Evolutionary conservation across 2,888 invertebrate genomes (phyloP), one percentile per base, ranked within the genome.

Genomic region (Heliconius cydno): DNA sequence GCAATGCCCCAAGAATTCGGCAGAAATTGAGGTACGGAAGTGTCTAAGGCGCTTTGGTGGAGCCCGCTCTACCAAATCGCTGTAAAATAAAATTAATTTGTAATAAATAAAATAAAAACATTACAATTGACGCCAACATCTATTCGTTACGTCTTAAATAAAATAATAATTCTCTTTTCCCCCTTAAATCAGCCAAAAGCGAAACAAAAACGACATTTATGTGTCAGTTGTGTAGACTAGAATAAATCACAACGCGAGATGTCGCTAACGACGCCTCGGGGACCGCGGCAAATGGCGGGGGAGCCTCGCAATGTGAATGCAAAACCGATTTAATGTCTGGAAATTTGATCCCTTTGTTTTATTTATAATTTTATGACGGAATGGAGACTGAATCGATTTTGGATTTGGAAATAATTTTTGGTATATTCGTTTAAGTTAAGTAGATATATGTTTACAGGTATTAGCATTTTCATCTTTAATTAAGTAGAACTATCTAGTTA

Each of bases 131-230:
- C 9, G 7, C 68, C 25, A 67, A 60, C 4, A 71, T 3, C n/a
- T 46, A 71, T 34, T 63, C 38, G 28, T 57, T 70, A 52, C 15
- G 5, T 46, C n/a, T 76, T 72, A 65, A 63, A 34, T 22, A 65
- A 41, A 77, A 73, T 73, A 68, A 77, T 74, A 67, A 34, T 34
- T 52, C 25, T 63, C 77, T 57, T 38, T 78, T 66, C 76, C 19
- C 79, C 77, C 79, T 76, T 82, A 83, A 84, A 92, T 92, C 88
- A 88, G 86, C 82, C 83, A 87, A 92, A 93, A 92, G 91, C 89
- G 93, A 92, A 92, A 92, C 93, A 94, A 94, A 92, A 91, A 91
- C 91, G 94, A 94, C 94, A 90, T 93, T 94, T 93, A 94, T 94
- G 91, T 94, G 93, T 92, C 94, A 93, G 92, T 90, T 90, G 90